These are phyloP conservation scores for Drosophila ananassae DNA, from an alignment of 1,140 invertebrate species.

Conservation along the genomic window DNA sequence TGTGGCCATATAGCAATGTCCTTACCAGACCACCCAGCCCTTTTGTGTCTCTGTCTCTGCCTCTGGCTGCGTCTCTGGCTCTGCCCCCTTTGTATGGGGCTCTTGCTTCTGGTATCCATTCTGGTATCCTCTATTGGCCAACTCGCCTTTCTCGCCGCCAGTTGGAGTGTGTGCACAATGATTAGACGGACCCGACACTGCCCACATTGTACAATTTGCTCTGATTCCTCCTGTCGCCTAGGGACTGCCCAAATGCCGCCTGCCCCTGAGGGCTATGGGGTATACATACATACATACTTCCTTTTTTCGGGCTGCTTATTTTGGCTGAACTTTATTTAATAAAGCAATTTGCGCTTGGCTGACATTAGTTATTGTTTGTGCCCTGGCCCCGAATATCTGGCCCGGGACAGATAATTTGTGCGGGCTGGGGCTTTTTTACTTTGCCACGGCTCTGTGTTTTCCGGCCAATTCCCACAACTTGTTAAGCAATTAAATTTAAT, in stretches of 20 bases:
- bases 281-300: conserved; percentile 31
- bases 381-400: conserved; percentile 61
- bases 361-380: conserved; percentile 80
- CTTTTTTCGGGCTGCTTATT: conserved; percentile 68
- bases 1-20: conserved; percentile 49
- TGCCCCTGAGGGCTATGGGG: neutral
- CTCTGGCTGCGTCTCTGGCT: neutral
- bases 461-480: conserved; percentile 56
- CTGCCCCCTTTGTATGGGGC: neutral
- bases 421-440: conserved; percentile 4
- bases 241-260: conserved; percentile 10
- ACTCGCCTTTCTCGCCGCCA: conserved; percentile 29
- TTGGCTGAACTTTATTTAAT: conserved; percentile 80
- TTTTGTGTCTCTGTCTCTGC: conserved; percentile 43
- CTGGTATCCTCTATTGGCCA: conserved; percentile 3
- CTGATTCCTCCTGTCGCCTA: conserved; percentile 56
- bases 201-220: conserved; percentile 76
- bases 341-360: conserved; percentile 83
- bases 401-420: conserved; percentile 66
- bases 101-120: neutral
- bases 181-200: conserved; percentile 70
- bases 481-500: conserved; percentile 76
- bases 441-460: conserved; percentile 20
- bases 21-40: conserved; percentile 14
- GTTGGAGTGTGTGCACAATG: conserved; percentile 80